These are phyloP conservation scores for Argya squamiceps DNA, from an alignment of 2,797 vertebrate species.

Conservation along the genomic window DNA sequence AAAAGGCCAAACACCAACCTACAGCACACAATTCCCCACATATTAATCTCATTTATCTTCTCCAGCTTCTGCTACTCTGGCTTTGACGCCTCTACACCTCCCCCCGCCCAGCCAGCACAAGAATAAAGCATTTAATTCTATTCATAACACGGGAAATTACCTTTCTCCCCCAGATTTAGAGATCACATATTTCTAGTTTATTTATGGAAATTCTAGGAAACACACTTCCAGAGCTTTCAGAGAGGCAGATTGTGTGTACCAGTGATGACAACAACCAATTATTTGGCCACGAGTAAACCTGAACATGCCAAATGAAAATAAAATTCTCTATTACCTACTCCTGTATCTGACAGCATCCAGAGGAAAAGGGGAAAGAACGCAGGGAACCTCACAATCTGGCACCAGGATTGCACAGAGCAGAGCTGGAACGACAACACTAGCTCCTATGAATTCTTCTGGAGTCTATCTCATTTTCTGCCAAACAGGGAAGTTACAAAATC, in stretches of 20 bases:
- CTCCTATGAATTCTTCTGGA: not conserved
- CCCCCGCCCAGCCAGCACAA: accelerated
- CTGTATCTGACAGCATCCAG: not conserved
- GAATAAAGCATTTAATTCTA: not conserved
- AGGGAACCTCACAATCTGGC: not conserved
- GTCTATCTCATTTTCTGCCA: not conserved
- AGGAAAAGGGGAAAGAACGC: not conserved
- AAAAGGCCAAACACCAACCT: not conserved
- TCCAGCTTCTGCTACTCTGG: not conserved
- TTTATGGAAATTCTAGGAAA: not conserved
- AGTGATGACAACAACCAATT: not conserved
- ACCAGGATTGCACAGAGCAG: not conserved
- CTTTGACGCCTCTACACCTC: not conserved
- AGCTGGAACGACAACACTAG: not conserved
- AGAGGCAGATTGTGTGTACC: not conserved
- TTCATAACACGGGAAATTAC: not conserved
- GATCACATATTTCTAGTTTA: not conserved
- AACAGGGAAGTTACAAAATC: not conserved
- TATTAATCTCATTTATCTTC: not conserved
- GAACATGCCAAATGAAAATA: not conserved
- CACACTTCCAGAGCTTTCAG: not conserved
- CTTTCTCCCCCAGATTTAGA: not conserved
- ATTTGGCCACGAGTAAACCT: not conserved
- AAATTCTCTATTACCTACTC: not conserved
- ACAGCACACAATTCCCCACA: not conserved